Evolutionary conservation across 2,888 invertebrate species (phyloP).

Genomic region (Amiota mariae): DNA sequence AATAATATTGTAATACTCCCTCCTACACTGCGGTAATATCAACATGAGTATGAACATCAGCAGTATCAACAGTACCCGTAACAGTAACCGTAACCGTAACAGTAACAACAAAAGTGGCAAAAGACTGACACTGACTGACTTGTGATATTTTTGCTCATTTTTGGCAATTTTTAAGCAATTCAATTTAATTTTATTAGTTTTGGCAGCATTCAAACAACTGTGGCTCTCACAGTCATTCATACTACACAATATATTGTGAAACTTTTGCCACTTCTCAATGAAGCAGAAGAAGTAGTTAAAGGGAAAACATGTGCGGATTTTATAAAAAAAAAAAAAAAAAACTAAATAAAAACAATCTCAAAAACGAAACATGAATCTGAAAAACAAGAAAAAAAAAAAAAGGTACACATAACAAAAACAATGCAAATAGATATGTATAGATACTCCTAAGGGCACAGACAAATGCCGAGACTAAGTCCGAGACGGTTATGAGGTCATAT

Average conservation of each 20-base stretch:
- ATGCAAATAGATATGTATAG: not conserved
- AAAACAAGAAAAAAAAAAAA: conserved; percentile 11
- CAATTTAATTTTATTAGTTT: conserved; percentile 68
- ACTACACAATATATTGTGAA: not conserved
- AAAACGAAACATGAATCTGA: not conserved
- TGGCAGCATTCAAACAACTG: conserved; percentile 67
- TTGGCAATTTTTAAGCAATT: conserved; percentile 67
- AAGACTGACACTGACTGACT: not conserved
- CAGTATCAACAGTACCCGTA: too few relatives aligned
- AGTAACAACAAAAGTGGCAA: not conserved
- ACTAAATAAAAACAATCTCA: not conserved
- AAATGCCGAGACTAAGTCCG: not conserved
- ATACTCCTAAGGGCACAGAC: conserved; percentile 12
- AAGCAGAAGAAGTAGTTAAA: not conserved
- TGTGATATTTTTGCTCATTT: conserved; percentile 56
- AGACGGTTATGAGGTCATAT: not conserved
- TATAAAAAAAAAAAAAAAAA: not conserved
- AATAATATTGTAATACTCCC: not conserved
- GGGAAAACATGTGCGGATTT: too few relatives aligned
- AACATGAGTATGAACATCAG: not conserved
- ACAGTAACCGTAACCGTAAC: too few relatives aligned
- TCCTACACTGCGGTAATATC: conserved; percentile 25
- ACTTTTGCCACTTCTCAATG: conserved; percentile 19
- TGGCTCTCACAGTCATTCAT: conserved; percentile 29
- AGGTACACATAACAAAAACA: conserved; percentile 9